phyloP scores from a whole-genome alignment of 2,888 invertebrate species.

The Eristalinus sepulchralis region DNA sequence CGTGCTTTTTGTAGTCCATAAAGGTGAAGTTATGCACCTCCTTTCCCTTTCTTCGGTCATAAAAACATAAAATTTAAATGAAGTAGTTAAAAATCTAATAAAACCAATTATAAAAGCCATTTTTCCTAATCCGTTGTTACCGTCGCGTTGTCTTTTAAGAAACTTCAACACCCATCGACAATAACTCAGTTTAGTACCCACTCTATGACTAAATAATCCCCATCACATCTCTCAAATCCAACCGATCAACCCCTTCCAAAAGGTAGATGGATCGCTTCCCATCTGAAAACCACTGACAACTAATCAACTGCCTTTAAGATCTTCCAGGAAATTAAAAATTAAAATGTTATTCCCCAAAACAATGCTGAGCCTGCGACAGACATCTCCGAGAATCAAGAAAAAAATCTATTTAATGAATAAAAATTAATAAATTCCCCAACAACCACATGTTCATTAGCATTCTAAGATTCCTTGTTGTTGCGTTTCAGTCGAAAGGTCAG shows the following conservation, averaged over 20 bases:
- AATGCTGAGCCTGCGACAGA: slow-evolving; percentile 22
- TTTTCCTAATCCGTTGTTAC: background rate
- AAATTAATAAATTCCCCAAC: slow-evolving; percentile 52
- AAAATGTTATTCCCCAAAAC: slow-evolving; percentile 63
- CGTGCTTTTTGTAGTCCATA: no score
- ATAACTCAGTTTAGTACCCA: slow-evolving; percentile 35
- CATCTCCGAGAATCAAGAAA: slow-evolving; percentile 15
- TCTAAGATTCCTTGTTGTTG: slow-evolving; percentile 28
- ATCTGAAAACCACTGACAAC: slow-evolving; percentile 28
- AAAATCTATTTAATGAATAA: slow-evolving; percentile 43
- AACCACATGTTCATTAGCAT: slow-evolving; percentile 69
- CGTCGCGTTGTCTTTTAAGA: background rate
- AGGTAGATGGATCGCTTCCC: slow-evolving; percentile 47
- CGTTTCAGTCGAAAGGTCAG: slow-evolving; percentile 25
- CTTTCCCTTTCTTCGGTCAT: background rate
- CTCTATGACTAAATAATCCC: slow-evolving; percentile 3
- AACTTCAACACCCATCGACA: slow-evolving; percentile 25
- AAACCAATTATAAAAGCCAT: background rate
- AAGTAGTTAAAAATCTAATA: background rate
- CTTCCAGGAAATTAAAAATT: slow-evolving; percentile 51
- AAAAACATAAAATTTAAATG: background rate
- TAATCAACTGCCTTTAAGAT: slow-evolving; percentile 19
- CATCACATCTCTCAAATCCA: background rate
- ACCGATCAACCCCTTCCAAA: background rate
- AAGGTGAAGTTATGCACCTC: background rate